Percentiles rank a stretch among this genome's conserved stretches.
phyloP scores from a whole-genome alignment of 2,888 invertebrate genomes.

The Lissocephala sabroskyi region DNA sequence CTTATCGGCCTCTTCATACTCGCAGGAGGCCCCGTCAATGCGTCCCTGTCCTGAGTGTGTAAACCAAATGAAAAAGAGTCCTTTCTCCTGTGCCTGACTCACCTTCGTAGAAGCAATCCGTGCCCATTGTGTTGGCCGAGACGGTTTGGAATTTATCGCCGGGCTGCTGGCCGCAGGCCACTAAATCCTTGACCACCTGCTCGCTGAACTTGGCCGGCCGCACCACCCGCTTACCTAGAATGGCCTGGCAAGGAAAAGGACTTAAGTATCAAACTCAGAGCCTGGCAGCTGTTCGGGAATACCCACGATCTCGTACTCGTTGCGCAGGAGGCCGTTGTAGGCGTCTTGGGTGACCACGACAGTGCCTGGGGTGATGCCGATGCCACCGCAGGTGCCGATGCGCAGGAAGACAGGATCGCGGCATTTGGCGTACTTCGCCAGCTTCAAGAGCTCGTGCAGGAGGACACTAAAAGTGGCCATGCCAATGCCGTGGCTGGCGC shows the following conservation, averaged over 20 bases:
- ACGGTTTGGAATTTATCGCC: slow-evolving; percentile 75
- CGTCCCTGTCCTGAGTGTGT: slow-evolving; percentile 79
- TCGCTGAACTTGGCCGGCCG: slow-evolving; percentile 87
- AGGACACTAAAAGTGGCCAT: slow-evolving; percentile 96
- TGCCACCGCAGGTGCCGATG: slow-evolving; percentile 93
- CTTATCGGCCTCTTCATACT: slow-evolving; percentile 78
- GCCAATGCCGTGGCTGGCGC: slow-evolving; percentile 91
- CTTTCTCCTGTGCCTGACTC: slow-evolving; percentile 2
- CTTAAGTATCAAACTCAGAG: no score
- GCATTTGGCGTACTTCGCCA: slow-evolving; percentile 92
- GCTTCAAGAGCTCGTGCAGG: slow-evolving; percentile 95
- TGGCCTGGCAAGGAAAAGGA: no score
- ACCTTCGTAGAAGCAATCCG: slow-evolving; percentile 88
- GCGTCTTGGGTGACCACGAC: slow-evolving; percentile 93
- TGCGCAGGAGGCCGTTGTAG: slow-evolving; percentile 87
- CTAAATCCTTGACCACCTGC: slow-evolving; percentile 74
- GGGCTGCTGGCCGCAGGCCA: slow-evolving; percentile 47
- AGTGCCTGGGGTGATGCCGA: slow-evolving; percentile 89
- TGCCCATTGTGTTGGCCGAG: slow-evolving; percentile 81
- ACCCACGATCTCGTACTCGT: slow-evolving; percentile 86
- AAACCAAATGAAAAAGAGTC: no score
- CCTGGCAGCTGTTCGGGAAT: no score
- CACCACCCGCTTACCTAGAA: slow-evolving; percentile 85
- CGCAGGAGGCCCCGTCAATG: slow-evolving; percentile 83
- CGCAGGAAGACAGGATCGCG: slow-evolving; percentile 92